These are phyloP conservation scores for Percina caprodes DNA, from an alignment of 2,113 vertebrate species.

Conservation along the genomic window DNA sequence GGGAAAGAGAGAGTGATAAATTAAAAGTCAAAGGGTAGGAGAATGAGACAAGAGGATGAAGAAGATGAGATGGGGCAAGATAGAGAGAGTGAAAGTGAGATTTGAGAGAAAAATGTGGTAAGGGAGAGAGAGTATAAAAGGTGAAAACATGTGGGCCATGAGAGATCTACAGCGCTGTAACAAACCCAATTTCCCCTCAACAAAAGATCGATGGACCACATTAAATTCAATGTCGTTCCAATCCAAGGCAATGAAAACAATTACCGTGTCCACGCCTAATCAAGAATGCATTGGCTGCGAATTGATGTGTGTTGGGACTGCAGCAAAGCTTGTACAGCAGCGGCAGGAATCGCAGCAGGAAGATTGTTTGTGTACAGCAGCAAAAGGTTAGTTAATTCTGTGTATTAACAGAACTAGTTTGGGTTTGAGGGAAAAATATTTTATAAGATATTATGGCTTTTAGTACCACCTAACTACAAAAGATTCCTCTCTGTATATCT, in stretches of 20 bases:
- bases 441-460: neutral
- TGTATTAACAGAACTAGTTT: neutral
- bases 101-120: slow-evolving; percentile 28
- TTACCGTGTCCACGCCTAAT: slow-evolving; percentile 72
- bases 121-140: slow-evolving; percentile 33
- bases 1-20: neutral
- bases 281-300: slow-evolving; percentile 63
- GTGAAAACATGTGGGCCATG: slow-evolving; percentile 43
- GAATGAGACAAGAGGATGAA: slow-evolving; percentile 12
- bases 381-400: slow-evolving; percentile 25
- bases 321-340: slow-evolving; percentile 39
- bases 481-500: neutral
- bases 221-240: slow-evolving; percentile 71
- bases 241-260: slow-evolving; percentile 75
- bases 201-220: slow-evolving; percentile 76
- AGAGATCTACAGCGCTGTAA: slow-evolving; percentile 63
- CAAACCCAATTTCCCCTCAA: slow-evolving; percentile 72
- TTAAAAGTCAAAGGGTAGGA: neutral
- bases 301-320: slow-evolving; percentile 53
- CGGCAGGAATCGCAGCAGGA: slow-evolving; percentile 13
- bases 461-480: neutral
- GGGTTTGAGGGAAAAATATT: neutral
- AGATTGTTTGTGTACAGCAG: slow-evolving; percentile 31
- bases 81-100: slow-evolving; percentile 5
- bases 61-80: neutral